A percentile compares a stretch with the other conserved stretches of the same genome.
Conservation (phyloP, 2,113 vertebrate species). For the Sinocyclocheilus maitianheensis region DNA sequence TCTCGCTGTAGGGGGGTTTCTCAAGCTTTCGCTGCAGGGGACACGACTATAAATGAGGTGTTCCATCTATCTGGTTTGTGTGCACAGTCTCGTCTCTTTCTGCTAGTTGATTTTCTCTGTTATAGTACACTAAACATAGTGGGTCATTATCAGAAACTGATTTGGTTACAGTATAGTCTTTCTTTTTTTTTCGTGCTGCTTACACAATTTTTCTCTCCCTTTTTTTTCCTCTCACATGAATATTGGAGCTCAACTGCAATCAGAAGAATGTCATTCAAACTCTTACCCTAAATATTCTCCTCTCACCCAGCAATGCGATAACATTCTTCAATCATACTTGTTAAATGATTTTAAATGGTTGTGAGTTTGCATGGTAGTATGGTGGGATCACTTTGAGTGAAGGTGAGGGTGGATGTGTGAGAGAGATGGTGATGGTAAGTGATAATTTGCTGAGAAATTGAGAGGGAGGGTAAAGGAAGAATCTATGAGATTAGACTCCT, state of each 20-base stretch:
- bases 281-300: not conserved
- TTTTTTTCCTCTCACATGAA: not conserved
- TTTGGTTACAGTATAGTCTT: not conserved
- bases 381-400: not conserved
- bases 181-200: not conserved
- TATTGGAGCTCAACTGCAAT: not conserved
- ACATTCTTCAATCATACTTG: not conserved
- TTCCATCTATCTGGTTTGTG: not conserved
- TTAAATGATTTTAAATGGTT: not conserved
- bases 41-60: conserved; percentile 34
- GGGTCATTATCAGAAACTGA: conserved; percentile 23
- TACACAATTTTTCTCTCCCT: not conserved
- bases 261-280: not conserved
- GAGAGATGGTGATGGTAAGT: not conserved
- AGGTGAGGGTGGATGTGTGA: not conserved
- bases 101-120: conserved; percentile 27
- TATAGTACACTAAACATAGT: not conserved
- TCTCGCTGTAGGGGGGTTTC: conserved; percentile 6
- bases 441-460: not conserved
- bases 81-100: not conserved
- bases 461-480: not conserved
- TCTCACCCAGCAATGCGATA: not conserved
- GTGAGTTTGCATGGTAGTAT: not conserved
- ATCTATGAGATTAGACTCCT: not conserved
- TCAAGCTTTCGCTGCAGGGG: conserved; percentile 35